Conservation (phyloP, 2,797 vertebrate genomes). For the Enoplosus armatus region DNA sequence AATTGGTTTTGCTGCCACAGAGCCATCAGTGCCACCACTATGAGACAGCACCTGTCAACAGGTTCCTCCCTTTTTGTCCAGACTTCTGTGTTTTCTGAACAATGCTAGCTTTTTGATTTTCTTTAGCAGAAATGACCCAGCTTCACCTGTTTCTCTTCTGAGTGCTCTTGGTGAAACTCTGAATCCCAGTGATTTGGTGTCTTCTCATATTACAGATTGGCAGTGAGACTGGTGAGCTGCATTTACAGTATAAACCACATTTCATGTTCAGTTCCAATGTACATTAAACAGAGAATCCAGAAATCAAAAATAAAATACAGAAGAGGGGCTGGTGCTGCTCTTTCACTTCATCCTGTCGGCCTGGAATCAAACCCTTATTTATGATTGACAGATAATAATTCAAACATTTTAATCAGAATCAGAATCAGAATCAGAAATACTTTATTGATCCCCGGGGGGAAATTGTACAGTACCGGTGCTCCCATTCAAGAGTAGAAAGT, state of each 20-base stretch:
- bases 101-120: neutral
- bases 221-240: neutral
- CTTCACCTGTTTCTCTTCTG: neutral
- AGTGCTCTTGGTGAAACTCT: neutral
- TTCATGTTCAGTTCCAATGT: neutral
- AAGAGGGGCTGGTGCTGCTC: neutral
- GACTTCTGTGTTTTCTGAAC: neutral
- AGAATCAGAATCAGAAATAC: too few species aligned
- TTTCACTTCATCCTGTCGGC: neutral
- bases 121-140: neutral
- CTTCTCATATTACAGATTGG: neutral
- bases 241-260: neutral
- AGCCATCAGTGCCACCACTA: constrained; percentile 8
- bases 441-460: too few species aligned
- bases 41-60: constrained; percentile 43
- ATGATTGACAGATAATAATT: neutral
- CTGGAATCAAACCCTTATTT: neutral
- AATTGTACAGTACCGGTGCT: too few species aligned
- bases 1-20: constrained; percentile 42
- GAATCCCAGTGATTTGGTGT: neutral
- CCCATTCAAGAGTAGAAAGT: too few species aligned
- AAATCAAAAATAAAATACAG: neutral
- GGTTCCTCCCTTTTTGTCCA: constrained; percentile 1
- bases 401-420: neutral
- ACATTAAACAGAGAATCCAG: neutral